phyloP scores from a whole-genome alignment of 1,140 invertebrate species.

The Drosophila neocordata region DNA sequence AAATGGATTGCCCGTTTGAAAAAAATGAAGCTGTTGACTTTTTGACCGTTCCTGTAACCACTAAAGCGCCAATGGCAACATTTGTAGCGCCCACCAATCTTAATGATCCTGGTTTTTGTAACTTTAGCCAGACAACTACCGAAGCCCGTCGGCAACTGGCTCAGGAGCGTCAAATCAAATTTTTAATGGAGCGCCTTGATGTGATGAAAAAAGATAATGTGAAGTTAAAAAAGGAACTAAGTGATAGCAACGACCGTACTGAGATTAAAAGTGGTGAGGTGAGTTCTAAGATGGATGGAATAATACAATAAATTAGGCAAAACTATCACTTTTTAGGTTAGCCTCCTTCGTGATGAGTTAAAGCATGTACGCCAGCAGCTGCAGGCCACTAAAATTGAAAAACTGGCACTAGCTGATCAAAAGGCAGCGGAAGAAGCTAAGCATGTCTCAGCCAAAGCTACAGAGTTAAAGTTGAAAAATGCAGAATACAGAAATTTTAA shows the following conservation, averaged over 20 bases:
- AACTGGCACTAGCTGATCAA: conserved; percentile 54
- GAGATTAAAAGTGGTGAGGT: conserved; percentile 70
- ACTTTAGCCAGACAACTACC: conserved; percentile 15
- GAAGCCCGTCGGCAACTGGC: conserved; percentile 59
- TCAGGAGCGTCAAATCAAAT: conserved; percentile 71
- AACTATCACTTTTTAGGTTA: conserved; percentile 35
- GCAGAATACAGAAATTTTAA: conserved; percentile 45
- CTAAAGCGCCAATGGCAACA: neutral
- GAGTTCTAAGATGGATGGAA: neutral
- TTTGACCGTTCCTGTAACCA: neutral
- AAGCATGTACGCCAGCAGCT: conserved; percentile 67
- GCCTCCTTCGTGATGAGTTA: conserved; percentile 70
- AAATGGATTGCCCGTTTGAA: neutral
- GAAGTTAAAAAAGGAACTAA: conserved; percentile 63
- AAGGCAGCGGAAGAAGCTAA: conserved; percentile 62
- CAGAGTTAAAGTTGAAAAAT: conserved; percentile 58
- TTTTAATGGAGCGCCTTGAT: conserved; percentile 70
- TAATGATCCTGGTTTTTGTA: neutral
- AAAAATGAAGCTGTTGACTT: neutral
- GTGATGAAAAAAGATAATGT: conserved; percentile 63
- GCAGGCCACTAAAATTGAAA: conserved; percentile 70
- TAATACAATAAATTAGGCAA: neutral
- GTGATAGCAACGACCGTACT: conserved; percentile 53
- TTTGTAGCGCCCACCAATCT: neutral
- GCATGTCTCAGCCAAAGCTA: conserved; percentile 56